Evolutionary conservation across 1,140 invertebrate genomes (phyloP), one percentile per base, ranked within the genome.

Genomic region (Diachasmimorpha longicaudata): DNA sequence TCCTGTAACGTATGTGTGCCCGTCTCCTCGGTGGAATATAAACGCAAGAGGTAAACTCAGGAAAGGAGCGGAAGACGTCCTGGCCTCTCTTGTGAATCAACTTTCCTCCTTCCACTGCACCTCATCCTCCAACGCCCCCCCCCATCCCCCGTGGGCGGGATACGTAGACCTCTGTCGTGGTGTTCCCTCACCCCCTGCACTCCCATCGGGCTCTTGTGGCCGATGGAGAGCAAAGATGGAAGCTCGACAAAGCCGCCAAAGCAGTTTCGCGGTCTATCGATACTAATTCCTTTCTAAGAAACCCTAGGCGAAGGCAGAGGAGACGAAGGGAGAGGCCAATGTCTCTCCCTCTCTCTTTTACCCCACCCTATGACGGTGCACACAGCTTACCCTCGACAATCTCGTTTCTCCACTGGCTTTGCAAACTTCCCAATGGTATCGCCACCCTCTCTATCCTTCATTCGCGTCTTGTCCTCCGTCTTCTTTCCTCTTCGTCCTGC

Each of bases 211-310:
- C 11, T 13, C 66, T 68, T 68, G 66, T 37, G 66, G 66, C 66
- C 58, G 31, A 68, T 68, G 70, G 55, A 68, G 42, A 76, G 72
- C 72, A 70, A 76, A 76, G 77, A 76, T 70, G 42, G 46, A 71
- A 74, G 75, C 75, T 76, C 72, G 70, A 76, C 77, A 79, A 79
- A 79, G 74, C 77, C 72, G 77, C 74, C 42, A 19, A 70, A 76
- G 77, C 74, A 76, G 75, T 76, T 73, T 74, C 72, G 70, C 68
- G 71, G 77, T 74, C 77, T 79, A 79, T 79, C 77, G 77, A 79
- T 79, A 76, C 77, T 78, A 78, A 78, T 79, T 79, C 77, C 75
- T 66, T 63, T 77, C 37, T 70, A 48, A 46, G 67, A 58, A 37
- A 31, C 46, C 66, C 48, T 19, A 25, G 42, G 39, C 19, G n/a